These are phyloP conservation scores for Apaloderma vittatum DNA, from an alignment of 2,113 vertebrate genomes.

Conservation along the genomic window DNA sequence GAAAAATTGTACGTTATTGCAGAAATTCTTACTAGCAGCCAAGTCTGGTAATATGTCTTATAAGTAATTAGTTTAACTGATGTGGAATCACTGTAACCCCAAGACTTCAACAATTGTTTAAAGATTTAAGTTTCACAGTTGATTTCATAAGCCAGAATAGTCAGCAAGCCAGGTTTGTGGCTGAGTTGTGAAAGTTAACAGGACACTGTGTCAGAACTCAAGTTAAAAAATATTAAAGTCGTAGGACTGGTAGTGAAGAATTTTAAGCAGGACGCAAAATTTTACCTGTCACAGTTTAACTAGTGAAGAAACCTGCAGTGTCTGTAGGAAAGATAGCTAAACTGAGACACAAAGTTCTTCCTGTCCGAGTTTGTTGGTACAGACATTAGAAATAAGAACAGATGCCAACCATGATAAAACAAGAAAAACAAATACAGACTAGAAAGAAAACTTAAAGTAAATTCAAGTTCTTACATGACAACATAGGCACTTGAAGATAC, in stretches of 20 bases:
- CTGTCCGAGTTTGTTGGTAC: conserved; percentile 1
- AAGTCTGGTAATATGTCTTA: conserved; percentile 23
- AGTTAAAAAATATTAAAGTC: conserved; percentile 12
- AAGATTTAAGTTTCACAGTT: conserved; percentile 62
- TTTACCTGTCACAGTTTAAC: conserved; percentile 34
- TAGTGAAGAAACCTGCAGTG: conserved; percentile 23
- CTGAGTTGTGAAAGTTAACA: conserved; percentile 55
- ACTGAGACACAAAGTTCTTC: conserved; percentile 1
- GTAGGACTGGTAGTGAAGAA: background rate
- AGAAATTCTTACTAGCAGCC: conserved; percentile 30
- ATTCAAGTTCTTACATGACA: background rate
- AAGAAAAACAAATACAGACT: conserved; percentile 50
- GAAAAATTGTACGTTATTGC: background rate
- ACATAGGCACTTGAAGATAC: background rate
- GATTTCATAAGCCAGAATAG: conserved; percentile 46
- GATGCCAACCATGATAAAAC: conserved; percentile 43
- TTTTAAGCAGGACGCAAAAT: background rate
- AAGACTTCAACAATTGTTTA: conserved; percentile 61
- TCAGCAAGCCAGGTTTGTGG: conserved; percentile 36
- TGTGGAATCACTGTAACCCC: conserved; percentile 36
- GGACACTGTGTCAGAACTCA: conserved; percentile 26
- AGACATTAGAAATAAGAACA: conserved; percentile 50
- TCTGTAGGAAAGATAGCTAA: conserved; percentile 18
- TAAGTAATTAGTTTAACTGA: conserved; percentile 60
- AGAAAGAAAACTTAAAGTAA: conserved; percentile 19